Percentiles rank a stretch among this genome's conserved stretches.
phyloP scores from a whole-genome alignment of 2,888 invertebrate genomes.

The Parascotia fuliginaria region DNA sequence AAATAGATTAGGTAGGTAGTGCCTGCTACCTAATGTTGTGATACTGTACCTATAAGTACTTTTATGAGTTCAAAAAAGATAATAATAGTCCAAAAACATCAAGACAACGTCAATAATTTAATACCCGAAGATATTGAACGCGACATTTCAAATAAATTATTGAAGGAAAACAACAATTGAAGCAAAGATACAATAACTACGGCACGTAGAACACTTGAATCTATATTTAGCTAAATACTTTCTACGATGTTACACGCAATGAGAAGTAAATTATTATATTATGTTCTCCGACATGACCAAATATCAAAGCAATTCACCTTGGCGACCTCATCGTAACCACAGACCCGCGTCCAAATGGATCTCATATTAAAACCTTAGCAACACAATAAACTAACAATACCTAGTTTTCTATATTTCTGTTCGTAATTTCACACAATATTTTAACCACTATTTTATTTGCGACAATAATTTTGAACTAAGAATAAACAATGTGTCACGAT shows the following conservation, averaged over 20 bases:
- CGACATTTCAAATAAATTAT: too few species aligned
- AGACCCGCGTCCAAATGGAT: slow-evolving; percentile 68
- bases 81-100: too few species aligned
- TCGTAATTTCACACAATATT: not conserved
- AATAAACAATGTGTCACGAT: slow-evolving; percentile 6
- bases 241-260: slow-evolving; percentile 5
- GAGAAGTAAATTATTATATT: slow-evolving; percentile 6
- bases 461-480: slow-evolving; percentile 16
- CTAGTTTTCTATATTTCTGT: not conserved
- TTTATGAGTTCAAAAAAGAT: too few species aligned
- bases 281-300: not conserved
- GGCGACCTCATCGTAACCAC: slow-evolving; percentile 38
- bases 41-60: too few species aligned
- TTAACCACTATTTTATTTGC: not conserved
- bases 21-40: too few species aligned
- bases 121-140: too few species aligned
- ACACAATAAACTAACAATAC: slow-evolving; percentile 23
- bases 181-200: not conserved
- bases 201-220: not conserved
- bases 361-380: slow-evolving; percentile 49
- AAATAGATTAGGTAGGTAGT: too few species aligned
- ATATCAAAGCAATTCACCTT: slow-evolving; percentile 25
- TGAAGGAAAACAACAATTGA: not conserved
- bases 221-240: slow-evolving; percentile 6
- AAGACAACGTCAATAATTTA: too few species aligned